These are phyloP conservation scores for Sternarchorhynchus goeldii DNA, from an alignment of 2,797 vertebrate species.

Conservation along the genomic window DNA sequence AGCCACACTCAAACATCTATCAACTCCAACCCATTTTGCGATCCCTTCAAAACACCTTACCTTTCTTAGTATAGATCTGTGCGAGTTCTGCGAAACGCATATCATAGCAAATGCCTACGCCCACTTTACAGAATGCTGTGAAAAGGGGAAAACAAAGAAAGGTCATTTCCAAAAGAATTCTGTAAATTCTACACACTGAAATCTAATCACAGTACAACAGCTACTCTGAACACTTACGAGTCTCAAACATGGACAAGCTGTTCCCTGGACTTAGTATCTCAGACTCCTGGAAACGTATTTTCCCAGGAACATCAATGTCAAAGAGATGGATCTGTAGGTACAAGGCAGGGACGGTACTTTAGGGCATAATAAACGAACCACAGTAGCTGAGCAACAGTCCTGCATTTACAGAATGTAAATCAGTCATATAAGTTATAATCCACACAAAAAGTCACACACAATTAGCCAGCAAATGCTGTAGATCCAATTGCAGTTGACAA, in stretches of 20 bases:
- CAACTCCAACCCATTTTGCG: neutral
- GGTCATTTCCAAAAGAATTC: neutral
- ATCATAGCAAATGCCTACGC: conserved; percentile 98
- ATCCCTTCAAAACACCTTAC: conserved; percentile 63
- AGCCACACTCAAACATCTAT: too few species aligned
- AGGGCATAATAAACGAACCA: neutral
- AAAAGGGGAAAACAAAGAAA: conserved; percentile 42
- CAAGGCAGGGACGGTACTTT: neutral
- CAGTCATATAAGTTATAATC: too few species aligned
- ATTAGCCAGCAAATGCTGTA: neutral
- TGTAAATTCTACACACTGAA: neutral
- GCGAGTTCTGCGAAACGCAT: conserved; percentile 95
- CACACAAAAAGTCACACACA: too few species aligned
- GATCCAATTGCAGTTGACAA: neutral
- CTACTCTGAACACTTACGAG: conserved; percentile 75
- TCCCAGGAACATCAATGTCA: conserved; percentile 93
- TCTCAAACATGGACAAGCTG: conserved; percentile 88
- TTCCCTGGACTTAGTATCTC: conserved; percentile 88
- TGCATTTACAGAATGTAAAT: too few species aligned
- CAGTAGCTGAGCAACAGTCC: neutral
- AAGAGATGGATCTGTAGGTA: conserved; percentile 90
- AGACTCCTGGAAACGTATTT: conserved; percentile 95
- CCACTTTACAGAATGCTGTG: conserved; percentile 93
- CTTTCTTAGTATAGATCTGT: conserved; percentile 89
- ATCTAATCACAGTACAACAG: neutral